Percentiles rank a stretch among this genome's conserved stretches.
phyloP scores from a whole-genome alignment of 1,140 invertebrate species.

The Sogatella furcifera region DNA sequence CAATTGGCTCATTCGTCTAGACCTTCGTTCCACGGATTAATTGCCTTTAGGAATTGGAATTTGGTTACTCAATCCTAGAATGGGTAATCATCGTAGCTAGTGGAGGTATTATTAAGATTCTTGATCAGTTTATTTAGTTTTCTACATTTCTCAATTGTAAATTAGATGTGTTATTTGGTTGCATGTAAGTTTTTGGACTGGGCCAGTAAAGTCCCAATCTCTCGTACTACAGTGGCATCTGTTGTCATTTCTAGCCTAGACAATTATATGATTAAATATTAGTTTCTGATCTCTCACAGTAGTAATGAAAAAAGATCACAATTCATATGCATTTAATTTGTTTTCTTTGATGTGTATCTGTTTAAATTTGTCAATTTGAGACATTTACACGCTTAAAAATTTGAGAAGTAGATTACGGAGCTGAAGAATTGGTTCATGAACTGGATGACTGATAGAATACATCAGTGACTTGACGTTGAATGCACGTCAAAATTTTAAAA shows the following conservation, averaged over 20 bases:
- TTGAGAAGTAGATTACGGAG: too few species aligned
- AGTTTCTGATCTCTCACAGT: too few species aligned
- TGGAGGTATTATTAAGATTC: background rate
- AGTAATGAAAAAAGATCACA: too few species aligned
- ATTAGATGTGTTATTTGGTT: background rate
- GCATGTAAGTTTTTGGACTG: background rate
- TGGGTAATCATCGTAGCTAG: background rate
- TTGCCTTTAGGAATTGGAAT: conserved; percentile 2
- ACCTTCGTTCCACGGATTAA: conserved; percentile 7
- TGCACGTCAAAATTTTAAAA: too few species aligned
- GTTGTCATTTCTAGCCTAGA: background rate
- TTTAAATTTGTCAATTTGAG: too few species aligned
- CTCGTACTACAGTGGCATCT: conserved; percentile 22
- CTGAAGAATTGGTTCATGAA: too few species aligned
- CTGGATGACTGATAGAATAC: too few species aligned
- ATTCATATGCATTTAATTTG: too few species aligned
- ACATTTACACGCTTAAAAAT: too few species aligned
- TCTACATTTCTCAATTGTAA: background rate
- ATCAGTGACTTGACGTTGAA: too few species aligned
- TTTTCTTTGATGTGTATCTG: too few species aligned
- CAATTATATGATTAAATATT: too few species aligned
- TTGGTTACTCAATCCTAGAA: background rate
- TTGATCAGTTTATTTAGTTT: background rate
- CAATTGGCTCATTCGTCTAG: conserved; percentile 2
- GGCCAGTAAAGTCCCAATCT: conserved; percentile 18